Conservation (phyloP, 2,797 vertebrate genomes). For the Menidia menidia region DNA sequence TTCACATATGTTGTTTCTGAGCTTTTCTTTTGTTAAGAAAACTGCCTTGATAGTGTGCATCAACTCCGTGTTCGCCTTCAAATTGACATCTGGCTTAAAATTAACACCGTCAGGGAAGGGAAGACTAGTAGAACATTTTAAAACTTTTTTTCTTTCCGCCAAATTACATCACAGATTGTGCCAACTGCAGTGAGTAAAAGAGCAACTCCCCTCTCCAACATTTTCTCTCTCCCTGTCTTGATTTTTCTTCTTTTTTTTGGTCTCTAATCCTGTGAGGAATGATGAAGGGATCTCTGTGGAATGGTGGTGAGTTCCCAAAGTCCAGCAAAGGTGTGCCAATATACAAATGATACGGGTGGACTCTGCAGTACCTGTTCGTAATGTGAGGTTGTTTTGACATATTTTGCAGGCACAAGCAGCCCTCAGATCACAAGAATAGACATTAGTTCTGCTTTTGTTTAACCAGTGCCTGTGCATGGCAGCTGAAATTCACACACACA, state of each 20-base stretch:
- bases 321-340: slow-evolving; percentile 87
- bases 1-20: slow-evolving; percentile 30
- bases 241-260: slow-evolving; percentile 30
- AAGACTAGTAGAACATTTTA: slow-evolving; percentile 44
- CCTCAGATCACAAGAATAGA: not conserved
- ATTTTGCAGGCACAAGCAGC: slow-evolving; percentile 17
- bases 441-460: slow-evolving; percentile 2
- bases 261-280: slow-evolving; percentile 78
- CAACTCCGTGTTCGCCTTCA: slow-evolving; percentile 16
- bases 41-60: not conserved
- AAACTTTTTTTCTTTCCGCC: slow-evolving; percentile 51
- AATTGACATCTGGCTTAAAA: slow-evolving; percentile 51
- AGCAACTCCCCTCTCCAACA: slow-evolving; percentile 46
- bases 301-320: slow-evolving; percentile 82
- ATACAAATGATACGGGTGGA: slow-evolving; percentile 85
- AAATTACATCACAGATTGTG: slow-evolving; percentile 38
- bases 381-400: slow-evolving; percentile 70
- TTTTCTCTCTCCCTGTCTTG: slow-evolving; percentile 31
- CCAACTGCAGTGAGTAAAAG: slow-evolving; percentile 44
- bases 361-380: slow-evolving; percentile 79
- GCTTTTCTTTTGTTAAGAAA: slow-evolving; percentile 28
- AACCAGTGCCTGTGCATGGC: slow-evolving; percentile 29
- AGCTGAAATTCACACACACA: slow-evolving; percentile 32
- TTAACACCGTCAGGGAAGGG: slow-evolving; percentile 28
- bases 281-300: slow-evolving; percentile 74